phyloP scores from a whole-genome alignment of 2,113 vertebrate species.

The Menura novaehollandiae region DNA sequence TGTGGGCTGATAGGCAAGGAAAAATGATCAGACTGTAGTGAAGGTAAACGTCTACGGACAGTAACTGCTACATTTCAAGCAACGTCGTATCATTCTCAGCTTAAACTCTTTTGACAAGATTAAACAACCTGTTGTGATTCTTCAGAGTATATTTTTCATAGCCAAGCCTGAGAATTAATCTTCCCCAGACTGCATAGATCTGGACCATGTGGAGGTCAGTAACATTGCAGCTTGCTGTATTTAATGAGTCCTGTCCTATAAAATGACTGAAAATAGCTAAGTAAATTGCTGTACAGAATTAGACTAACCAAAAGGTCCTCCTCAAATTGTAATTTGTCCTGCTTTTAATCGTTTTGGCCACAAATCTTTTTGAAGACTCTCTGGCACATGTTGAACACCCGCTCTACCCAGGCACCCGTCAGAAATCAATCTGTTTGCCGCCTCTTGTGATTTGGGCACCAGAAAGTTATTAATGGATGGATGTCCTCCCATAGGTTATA shows the following conservation, averaged over 20 bases:
- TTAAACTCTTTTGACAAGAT: not conserved
- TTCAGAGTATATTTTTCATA: not conserved
- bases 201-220: not conserved
- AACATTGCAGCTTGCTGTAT: not conserved
- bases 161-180: not conserved
- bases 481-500: not conserved
- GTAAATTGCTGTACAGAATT: not conserved
- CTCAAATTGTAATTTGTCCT: not conserved
- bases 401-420: not conserved
- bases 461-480: not conserved
- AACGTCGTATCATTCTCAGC: not conserved
- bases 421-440: not conserved
- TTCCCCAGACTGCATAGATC: not conserved
- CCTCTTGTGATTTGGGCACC: not conserved
- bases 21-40: constrained; percentile 36
- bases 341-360: not conserved
- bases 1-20: constrained; percentile 64
- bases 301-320: not conserved
- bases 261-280: constrained; percentile 12
- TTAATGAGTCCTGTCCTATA: not conserved
- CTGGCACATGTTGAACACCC: not conserved
- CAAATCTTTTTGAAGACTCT: not conserved
- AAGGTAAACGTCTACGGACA: not conserved
- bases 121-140: not conserved
- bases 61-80: constrained; percentile 35